Percentiles rank a stretch among this genome's conserved stretches.
Conservation (phyloP, 2,113 vertebrate species). For the Neotragus pygmaeus region DNA sequence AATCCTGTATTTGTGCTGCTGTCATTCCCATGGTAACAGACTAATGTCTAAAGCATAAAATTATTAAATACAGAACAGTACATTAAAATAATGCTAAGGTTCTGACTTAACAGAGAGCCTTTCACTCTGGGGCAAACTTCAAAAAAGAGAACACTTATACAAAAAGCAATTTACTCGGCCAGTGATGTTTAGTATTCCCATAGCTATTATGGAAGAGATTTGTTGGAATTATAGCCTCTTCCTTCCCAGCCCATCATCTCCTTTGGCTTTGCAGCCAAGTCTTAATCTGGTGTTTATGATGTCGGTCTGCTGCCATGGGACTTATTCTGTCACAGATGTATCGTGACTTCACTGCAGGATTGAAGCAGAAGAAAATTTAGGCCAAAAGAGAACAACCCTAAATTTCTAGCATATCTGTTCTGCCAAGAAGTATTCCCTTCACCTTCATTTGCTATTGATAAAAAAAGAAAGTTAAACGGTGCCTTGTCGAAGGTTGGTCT, state of each 20-base stretch:
- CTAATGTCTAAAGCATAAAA: slow-evolving; percentile 80
- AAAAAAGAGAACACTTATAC: slow-evolving; percentile 66
- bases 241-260: slow-evolving; percentile 70
- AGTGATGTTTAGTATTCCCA: slow-evolving; percentile 74
- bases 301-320: slow-evolving; percentile 80
- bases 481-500: background rate
- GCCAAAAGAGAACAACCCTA: slow-evolving; percentile 40
- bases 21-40: slow-evolving; percentile 85
- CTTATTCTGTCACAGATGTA: slow-evolving; percentile 70
- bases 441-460: slow-evolving; percentile 17
- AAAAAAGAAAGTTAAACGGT: background rate
- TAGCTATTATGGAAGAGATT: slow-evolving; percentile 70
- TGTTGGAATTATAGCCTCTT: slow-evolving; percentile 74
- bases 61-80: slow-evolving; percentile 80
- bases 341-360: slow-evolving; percentile 72
- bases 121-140: slow-evolving; percentile 77
- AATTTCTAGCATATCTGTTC: slow-evolving; percentile 22
- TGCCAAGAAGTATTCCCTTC: slow-evolving; percentile 2
- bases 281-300: slow-evolving; percentile 77
- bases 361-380: slow-evolving; percentile 56
- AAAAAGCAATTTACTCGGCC: slow-evolving; percentile 76
- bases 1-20: slow-evolving; percentile 78
- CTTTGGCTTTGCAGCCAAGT: slow-evolving; percentile 72
- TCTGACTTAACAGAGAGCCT: slow-evolving; percentile 77
- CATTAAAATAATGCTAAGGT: slow-evolving; percentile 82